Evolutionary conservation across 2,888 invertebrate genomes (phyloP), one percentile per base, ranked within the genome.

Genomic region (Rhagonycha lutea): DNA sequence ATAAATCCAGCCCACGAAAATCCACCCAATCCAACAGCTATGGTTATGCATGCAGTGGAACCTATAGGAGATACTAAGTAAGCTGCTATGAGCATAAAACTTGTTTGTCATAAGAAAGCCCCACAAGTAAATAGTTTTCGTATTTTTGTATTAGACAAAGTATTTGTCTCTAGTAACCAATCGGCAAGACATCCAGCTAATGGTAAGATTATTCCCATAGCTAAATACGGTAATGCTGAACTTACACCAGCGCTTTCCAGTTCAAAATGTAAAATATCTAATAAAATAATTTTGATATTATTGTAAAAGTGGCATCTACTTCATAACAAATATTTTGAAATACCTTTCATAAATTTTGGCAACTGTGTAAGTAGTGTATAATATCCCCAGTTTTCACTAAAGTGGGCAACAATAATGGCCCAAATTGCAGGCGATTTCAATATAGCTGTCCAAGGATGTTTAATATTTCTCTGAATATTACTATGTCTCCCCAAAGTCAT

Each of bases 1-100:
- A 94, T 93, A 85, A 96, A 96, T 62, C 97, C 97, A 7, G 96
- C 94, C 97, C 97, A 97, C 0, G 97, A 96, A 86, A 97, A 96
- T 0, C 97, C 96, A 0, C 98, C 97, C 1, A 97, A 89, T 0
- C 97, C 97, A 0, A 97, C 96, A 0, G 97, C 96, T 69, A 96
- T 90, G 0, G 96, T 95, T 47, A 98, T 91, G 85, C 92, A 96
- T n/a, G 92, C 89, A n/a, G 96, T 90, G 62, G 95, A 93, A 61
- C 92, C 91, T 0, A 90, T 89, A 14, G 94, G 91, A 1, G 92
- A 90, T 47, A 92, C 86, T 4, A 94, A 89, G 84, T 94, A 95
- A 1, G 95, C 95, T 0, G 96, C 95, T 0, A 92, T 89, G 76
- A 96, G 89, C 94, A 97, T 96, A 87, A 97, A 97, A 61, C 96